A percentile compares a stretch with the other conserved stretches of the same genome.
Conservation (phyloP, 2,888 invertebrate genomes). For the Drosophila kambysellisi region DNA sequence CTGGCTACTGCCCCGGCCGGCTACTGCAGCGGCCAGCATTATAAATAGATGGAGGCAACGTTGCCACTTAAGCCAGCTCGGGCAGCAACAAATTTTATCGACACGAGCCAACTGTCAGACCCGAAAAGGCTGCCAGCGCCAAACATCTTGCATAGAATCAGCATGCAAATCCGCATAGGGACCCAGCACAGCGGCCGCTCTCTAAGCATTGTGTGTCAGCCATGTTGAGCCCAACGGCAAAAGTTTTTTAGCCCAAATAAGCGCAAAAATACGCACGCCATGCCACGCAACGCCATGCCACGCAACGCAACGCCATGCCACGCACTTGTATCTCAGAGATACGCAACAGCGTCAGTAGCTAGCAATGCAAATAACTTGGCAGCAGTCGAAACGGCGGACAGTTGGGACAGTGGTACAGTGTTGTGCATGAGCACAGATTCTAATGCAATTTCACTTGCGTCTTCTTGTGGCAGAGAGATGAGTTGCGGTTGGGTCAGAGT, state of each 20-base stretch:
- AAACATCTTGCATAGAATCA: conserved; percentile 28
- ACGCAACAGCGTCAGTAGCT: conserved; percentile 36
- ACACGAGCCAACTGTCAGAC: conserved; percentile 78
- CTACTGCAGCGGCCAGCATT: conserved; percentile 54
- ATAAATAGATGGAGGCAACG: conserved; percentile 65
- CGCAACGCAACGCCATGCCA: conserved; percentile 52
- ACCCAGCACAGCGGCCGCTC: conserved; percentile 13
- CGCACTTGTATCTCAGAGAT: conserved; percentile 62
- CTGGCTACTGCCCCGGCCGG: conserved; percentile 49
- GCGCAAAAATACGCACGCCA: conserved; percentile 70
- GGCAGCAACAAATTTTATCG: conserved; percentile 70
- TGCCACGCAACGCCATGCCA: conserved; percentile 24
- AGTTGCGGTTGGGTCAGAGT: conserved; percentile 24
- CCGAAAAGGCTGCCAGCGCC: conserved; percentile 32
- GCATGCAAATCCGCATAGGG: conserved; percentile 50
- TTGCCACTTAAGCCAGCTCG: conserved; percentile 68
- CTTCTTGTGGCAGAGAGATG: conserved; percentile 28
- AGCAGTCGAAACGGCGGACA: conserved; percentile 23
- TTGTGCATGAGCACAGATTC: conserved; percentile 75
- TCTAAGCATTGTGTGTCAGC: conserved; percentile 75
- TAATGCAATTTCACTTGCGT: conserved; percentile 69
- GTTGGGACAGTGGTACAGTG: conserved; percentile 19
- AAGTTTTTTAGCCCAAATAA: conserved; percentile 79
- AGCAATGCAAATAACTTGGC: conserved; percentile 79
- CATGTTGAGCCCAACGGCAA: conserved; percentile 64